Evolutionary conservation across 2,113 vertebrate species (phyloP).

Genomic region (Oryctolagus cuniculus): DNA sequence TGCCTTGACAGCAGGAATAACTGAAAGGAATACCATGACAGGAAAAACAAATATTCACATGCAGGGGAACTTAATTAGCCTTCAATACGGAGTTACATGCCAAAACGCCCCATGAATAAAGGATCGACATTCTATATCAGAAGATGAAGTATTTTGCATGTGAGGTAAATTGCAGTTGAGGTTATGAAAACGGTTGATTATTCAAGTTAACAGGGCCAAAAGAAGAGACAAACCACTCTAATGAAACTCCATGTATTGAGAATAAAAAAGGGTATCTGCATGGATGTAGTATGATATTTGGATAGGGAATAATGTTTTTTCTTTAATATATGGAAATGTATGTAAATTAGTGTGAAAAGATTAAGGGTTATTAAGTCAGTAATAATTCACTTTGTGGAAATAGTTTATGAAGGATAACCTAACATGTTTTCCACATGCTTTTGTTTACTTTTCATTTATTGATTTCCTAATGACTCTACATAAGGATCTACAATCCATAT

Average conservation of each 20-base stretch:
- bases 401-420: not conserved
- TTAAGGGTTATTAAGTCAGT: not conserved
- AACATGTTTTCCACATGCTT: not conserved
- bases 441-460: not conserved
- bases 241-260: not conserved
- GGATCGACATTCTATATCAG: not conserved
- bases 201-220: not conserved
- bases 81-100: not conserved
- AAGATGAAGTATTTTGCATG: not conserved
- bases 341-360: not conserved
- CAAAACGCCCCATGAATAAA: not conserved
- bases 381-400: not conserved
- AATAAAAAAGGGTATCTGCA: not conserved
- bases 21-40: not conserved
- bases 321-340: not conserved
- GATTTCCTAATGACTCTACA: not conserved
- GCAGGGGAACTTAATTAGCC: slow-evolving; percentile 13
- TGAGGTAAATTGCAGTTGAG: not conserved
- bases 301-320: not conserved
- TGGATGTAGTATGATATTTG: not conserved
- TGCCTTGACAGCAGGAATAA: slow-evolving; percentile 32
- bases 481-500: not conserved
- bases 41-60: not conserved
- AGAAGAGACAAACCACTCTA: not conserved
- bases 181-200: slow-evolving; percentile 3